These are phyloP conservation scores for Sorex fumeus DNA, from an alignment of 2,113 vertebrate genomes.

Conservation along the genomic window DNA sequence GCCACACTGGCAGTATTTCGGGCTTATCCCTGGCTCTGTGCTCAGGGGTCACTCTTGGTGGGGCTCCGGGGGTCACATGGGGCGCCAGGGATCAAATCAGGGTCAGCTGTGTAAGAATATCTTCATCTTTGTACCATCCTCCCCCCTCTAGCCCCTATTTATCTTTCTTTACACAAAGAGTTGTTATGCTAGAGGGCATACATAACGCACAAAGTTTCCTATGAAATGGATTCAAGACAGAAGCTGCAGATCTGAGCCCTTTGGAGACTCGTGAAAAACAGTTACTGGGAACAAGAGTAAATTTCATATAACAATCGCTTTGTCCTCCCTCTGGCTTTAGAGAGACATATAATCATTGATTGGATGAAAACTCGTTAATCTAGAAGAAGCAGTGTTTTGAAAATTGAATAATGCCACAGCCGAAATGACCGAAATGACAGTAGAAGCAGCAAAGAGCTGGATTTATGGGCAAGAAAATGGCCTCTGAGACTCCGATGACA, in stretches of 20 bases:
- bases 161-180: slow-evolving; percentile 8
- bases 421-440: neutral
- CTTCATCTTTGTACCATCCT: no score
- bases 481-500: neutral
- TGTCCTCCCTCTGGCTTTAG: neutral
- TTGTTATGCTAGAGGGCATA: neutral
- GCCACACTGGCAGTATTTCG: no score
- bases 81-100: no score
- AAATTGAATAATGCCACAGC: neutral
- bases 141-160: no score
- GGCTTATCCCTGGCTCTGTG: no score
- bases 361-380: slow-evolving; percentile 28
- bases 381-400: neutral
- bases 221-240: neutral
- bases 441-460: neutral
- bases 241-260: neutral
- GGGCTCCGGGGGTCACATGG: no score
- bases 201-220: slow-evolving; percentile 6
- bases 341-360: neutral
- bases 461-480: slow-evolving; percentile 41
- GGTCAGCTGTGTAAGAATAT: no score
- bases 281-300: slow-evolving; percentile 40
- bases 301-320: neutral
- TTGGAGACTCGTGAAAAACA: slow-evolving; percentile 20
- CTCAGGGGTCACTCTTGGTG: no score